Evolutionary conservation across 2,888 invertebrate genomes (phyloP).

Genomic region (Stenodema calcarata): DNA sequence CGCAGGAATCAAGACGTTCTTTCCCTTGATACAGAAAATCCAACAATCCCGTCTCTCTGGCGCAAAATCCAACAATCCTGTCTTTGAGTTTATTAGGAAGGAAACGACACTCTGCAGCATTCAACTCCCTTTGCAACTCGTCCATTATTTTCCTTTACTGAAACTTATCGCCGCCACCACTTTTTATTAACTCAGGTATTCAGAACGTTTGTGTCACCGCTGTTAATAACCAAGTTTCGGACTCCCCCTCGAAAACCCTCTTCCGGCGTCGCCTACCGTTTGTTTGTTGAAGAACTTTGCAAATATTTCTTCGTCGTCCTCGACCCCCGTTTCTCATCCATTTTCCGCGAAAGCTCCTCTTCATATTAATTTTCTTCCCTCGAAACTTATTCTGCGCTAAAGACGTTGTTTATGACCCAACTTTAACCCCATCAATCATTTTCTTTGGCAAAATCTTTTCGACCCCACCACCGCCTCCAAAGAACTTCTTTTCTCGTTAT

Average conservation of each 20-base stretch:
- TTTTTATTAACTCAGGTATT: background rate
- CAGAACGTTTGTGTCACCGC: background rate
- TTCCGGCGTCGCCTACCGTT: slow-evolving; percentile 11
- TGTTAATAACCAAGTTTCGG: background rate
- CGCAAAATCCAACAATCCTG: too few species aligned
- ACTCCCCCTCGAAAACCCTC: background rate
- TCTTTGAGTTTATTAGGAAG: too few species aligned
- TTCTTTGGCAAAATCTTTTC: slow-evolving; percentile 28
- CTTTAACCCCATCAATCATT: slow-evolving; percentile 30
- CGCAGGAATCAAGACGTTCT: too few species aligned
- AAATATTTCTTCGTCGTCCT: slow-evolving; percentile 51
- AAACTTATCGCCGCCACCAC: background rate
- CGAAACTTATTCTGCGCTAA: slow-evolving; percentile 38
- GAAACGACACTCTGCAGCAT: too few species aligned
- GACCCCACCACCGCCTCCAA: background rate
- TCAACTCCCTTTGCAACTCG: too few species aligned
- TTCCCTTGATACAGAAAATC: too few species aligned
- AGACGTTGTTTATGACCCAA: slow-evolving; percentile 42
- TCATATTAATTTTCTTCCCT: slow-evolving; percentile 41
- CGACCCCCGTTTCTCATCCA: background rate
- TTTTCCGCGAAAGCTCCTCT: slow-evolving; percentile 11
- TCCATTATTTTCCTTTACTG: too few species aligned
- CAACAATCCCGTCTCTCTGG: too few species aligned
- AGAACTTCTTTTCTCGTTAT: background rate
- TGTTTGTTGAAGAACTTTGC: slow-evolving; percentile 50